A percentile compares a stretch with the other conserved stretches of the same genome.
Conservation (phyloP, 35 echinoderm and acorn worm species). For the Patiria miniata region DNA sequence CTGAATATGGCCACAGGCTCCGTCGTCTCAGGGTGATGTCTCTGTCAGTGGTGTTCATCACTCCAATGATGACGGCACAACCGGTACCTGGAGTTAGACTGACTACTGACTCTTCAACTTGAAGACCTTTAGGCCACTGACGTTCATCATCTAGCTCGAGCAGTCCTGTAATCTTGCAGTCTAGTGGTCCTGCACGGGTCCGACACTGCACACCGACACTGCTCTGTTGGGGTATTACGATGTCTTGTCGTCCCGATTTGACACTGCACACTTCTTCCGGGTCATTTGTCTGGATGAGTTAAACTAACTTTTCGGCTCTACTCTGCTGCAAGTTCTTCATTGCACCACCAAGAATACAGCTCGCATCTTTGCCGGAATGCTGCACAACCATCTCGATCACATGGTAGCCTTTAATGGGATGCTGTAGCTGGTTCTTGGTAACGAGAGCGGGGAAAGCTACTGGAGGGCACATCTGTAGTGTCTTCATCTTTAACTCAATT, state of each 20-base stretch:
- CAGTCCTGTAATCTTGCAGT: constrained; percentile 24
- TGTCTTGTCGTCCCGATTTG: neutral
- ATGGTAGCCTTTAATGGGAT: constrained; percentile 38
- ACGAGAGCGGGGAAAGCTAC: constrained; percentile 12
- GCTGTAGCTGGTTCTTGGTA: neutral
- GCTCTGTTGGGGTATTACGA: neutral
- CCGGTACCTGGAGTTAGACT: neutral
- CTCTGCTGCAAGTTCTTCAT: neutral
- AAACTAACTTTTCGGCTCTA: neutral
- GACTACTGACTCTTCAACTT: constrained; percentile 12
- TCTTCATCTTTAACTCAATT: constrained; percentile 28
- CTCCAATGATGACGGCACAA: constrained; percentile 23
- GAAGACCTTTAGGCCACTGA: constrained; percentile 2
- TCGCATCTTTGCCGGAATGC: neutral
- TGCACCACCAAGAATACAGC: neutral
- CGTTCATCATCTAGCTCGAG: constrained; percentile 5
- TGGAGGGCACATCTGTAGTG: neutral
- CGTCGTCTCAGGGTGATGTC: constrained; percentile 24
- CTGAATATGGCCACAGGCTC: constrained; percentile 25
- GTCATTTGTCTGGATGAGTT: constrained; percentile 17
- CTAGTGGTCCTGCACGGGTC: constrained; percentile 16
- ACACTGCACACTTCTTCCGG: neutral
- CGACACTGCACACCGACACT: neutral
- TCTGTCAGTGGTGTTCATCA: constrained; percentile 32
- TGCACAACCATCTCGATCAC: constrained; percentile 29